Percentiles rank a stretch among this genome's conserved stretches.
These are phyloP conservation scores for Onychomys leucogaster DNA, from an alignment of 2,797 vertebrate species.

Conservation along the genomic window DNA sequence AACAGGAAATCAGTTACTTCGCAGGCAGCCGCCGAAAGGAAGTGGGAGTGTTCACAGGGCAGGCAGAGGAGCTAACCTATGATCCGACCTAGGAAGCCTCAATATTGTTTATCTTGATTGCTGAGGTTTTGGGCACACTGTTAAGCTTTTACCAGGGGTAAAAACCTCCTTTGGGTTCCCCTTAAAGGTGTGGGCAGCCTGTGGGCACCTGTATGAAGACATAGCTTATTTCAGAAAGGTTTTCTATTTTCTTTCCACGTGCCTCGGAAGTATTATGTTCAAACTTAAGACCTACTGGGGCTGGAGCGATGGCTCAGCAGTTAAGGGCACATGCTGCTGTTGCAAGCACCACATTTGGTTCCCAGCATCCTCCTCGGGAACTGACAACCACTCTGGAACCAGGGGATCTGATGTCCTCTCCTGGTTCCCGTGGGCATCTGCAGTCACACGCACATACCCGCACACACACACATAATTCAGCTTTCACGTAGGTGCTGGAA, in stretches of 20 bases:
- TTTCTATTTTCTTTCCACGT: background rate
- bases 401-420: background rate
- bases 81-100: background rate
- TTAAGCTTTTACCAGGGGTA: background rate
- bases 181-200: background rate
- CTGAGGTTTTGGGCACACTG: background rate
- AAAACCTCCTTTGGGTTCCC: background rate
- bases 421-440: background rate
- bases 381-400: background rate
- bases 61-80: background rate
- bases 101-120: conserved; percentile 8
- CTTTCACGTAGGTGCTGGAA: background rate
- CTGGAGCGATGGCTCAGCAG: background rate
- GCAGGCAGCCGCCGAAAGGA: conserved; percentile 53
- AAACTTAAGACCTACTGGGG: background rate
- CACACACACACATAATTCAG: background rate
- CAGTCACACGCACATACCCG: too few relatives aligned
- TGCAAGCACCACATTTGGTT: background rate
- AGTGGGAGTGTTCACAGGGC: conserved; percentile 21
- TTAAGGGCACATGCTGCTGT: background rate
- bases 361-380: background rate
- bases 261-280: background rate
- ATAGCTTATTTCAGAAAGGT: background rate
- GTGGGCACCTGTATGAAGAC: background rate
- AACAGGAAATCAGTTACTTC: conserved; percentile 78